Evolutionary conservation across 2,888 invertebrate genomes (phyloP).

Genomic region (Philereme vetulata): DNA sequence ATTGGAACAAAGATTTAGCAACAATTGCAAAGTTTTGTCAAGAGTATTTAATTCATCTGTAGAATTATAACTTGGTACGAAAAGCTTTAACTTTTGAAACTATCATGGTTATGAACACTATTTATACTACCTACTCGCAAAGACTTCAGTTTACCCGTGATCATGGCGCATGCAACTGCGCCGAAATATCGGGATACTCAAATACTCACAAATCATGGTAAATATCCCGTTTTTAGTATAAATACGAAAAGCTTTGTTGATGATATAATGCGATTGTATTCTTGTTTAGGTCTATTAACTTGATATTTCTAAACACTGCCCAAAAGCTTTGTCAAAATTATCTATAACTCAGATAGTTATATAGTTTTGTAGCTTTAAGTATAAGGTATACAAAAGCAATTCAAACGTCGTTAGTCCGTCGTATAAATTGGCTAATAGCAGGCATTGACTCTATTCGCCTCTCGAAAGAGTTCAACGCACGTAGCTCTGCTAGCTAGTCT

Average conservation of each 20-base stretch:
- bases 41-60: too few relatives aligned
- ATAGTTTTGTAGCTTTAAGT: slow-evolving; percentile 29
- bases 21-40: too few relatives aligned
- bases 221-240: too few relatives aligned
- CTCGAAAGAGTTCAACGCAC: slow-evolving; percentile 81
- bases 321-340: slow-evolving; percentile 30
- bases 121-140: too few relatives aligned
- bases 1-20: too few relatives aligned
- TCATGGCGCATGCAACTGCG: too few relatives aligned
- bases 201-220: too few relatives aligned
- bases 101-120: too few relatives aligned
- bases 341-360: slow-evolving; percentile 21
- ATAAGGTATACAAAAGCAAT: slow-evolving; percentile 51
- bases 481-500: slow-evolving; percentile 70
- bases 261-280: neutral
- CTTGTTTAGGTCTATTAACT: slow-evolving; percentile 1
- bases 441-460: slow-evolving; percentile 68
- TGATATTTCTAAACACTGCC: slow-evolving; percentile 8
- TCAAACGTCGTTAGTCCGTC: slow-evolving; percentile 58
- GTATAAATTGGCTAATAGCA: slow-evolving; percentile 74
- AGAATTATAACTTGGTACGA: too few relatives aligned
- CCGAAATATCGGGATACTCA: too few relatives aligned
- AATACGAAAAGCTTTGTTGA: neutral
- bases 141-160: too few relatives aligned
- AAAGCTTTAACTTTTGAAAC: too few relatives aligned